Evolutionary conservation across 2,113 vertebrate species (phyloP).

Genomic region (Ranitomeya imitator): DNA sequence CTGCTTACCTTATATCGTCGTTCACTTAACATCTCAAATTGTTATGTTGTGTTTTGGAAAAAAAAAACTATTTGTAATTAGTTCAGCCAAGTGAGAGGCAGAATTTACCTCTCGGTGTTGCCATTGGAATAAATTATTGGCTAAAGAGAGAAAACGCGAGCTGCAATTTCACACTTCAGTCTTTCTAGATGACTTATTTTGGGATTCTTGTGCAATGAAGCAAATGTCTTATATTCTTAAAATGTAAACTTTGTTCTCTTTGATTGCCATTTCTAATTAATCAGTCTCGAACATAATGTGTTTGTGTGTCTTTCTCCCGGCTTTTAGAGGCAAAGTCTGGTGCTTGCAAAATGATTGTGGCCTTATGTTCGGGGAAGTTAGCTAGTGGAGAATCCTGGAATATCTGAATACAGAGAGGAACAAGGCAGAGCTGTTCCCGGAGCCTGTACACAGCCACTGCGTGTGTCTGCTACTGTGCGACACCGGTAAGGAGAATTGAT

Average conservation of each 20-base stretch:
- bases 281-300: background rate
- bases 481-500: too few relatives aligned
- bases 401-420: background rate
- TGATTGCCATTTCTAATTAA: slow-evolving; percentile 32
- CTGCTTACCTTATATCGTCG: slow-evolving; percentile 12
- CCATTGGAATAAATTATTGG: slow-evolving; percentile 31
- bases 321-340: slow-evolving; percentile 12
- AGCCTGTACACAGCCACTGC: background rate
- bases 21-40: slow-evolving; percentile 4
- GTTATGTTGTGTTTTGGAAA: slow-evolving; percentile 30
- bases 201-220: background rate
- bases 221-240: background rate
- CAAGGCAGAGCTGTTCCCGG: background rate
- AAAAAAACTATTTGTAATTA: slow-evolving; percentile 31
- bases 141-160: background rate
- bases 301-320: slow-evolving; percentile 5
- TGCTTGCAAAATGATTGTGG: background rate
- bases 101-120: background rate
- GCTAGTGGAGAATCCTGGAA: background rate
- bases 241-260: slow-evolving; percentile 1
- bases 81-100: slow-evolving; percentile 26
- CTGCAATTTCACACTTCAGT: slow-evolving; percentile 19
- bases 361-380: slow-evolving; percentile 5
- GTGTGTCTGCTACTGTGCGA: too few relatives aligned
- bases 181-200: slow-evolving; percentile 34